Base-by-base conservation (phyloP, 2,888 invertebrate species). In the Temnothorax unifasciatus region DNA sequence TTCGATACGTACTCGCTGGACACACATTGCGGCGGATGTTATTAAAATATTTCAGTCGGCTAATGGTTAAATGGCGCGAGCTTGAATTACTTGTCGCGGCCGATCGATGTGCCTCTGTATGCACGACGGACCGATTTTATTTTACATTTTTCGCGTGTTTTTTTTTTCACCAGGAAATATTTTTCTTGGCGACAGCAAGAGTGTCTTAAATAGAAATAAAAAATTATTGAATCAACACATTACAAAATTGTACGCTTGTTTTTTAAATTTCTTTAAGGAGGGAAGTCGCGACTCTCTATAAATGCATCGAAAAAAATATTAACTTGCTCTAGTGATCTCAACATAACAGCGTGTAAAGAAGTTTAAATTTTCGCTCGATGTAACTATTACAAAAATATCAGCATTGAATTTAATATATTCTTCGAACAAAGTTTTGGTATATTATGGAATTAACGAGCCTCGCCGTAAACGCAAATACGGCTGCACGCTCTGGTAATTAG, bases 1-100 rank as follows among this genome's bases (percentile, higher is more conserved):
- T 71, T 47, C 79, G 79, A 81, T 81, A 81, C 47, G 47, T 71
- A 38, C 71, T 38, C 59, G 50, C 34, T 81, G 79, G 59, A 81
- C 71, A 61, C 73, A 81, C 79, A 71, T 54, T 81, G 73, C 59
- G 79, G 79, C 79, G 79, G 47, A 81, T 81, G 79, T 81, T 81
- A 81, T 81, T 81, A 81, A 71, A 81, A 81, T 81, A 81, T 81
- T 81, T 81, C 79, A 81, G 79, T 81, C 79, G 47, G 21, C 59
- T 81, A 71, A 81, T 81, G 79, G 79, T 71, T 81, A 81, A 81
- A 81, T 81, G 71, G 79, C 79, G 79, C 71, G 79, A 81, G 71
- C 79, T 81, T 81, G 71, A 81, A 81, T 81, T 81, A 71, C 47
- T 81, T 81, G 79, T 81, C 73, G 73, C 38, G 59, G 34, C 47